Evolutionary conservation across 2,888 invertebrate genomes (phyloP), one percentile per base, ranked within the genome.

Genomic region (Dolichomitus sp.): DNA sequence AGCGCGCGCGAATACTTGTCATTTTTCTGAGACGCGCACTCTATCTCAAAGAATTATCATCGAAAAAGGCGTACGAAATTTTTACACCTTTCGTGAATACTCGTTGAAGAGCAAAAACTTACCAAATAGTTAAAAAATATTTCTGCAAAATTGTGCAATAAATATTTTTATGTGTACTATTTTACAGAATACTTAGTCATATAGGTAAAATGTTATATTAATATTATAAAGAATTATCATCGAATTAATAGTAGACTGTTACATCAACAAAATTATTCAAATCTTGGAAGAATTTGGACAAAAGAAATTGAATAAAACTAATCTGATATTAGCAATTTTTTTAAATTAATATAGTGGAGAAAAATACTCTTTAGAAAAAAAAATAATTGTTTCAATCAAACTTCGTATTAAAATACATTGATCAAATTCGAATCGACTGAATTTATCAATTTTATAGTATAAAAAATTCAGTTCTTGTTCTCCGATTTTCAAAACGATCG

Each of bases 401-500:
- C 6, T 17, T 48, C 17, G 48, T n/a, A 17, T 48, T 17, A 48
- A 48, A 48, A 17, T 1, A n/a, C 5, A 7, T 48, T 6, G n/a
- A 48, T 48, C 0, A 6, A 17, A 48, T 17, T 17, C 48, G n/a
- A 48, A 48, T 17, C 17, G 17, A 17, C 17, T 48, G 7, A 48
- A 48, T 48, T 52, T 9, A 52, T 52, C 9, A 23, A 52, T 23
- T 1, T 6, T 23, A 7, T 52, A 23, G 2, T 23, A 52, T 9
- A 11, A 52, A 23, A 12, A 12, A 30, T 57, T 30, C 30, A 57
- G 30, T n/a, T 23, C 23, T 52, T 9, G 52, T 23, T 57, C 57
- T 30, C 57, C 14, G 30, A 57, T 57, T 27, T 30, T 57, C 30
- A 17, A 37, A 54, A 27, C 52, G 30, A 69, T 61, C 61, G 40